phyloP scores from a whole-genome alignment of 1,140 invertebrate species.

The Berghia stephanieae region DNA sequence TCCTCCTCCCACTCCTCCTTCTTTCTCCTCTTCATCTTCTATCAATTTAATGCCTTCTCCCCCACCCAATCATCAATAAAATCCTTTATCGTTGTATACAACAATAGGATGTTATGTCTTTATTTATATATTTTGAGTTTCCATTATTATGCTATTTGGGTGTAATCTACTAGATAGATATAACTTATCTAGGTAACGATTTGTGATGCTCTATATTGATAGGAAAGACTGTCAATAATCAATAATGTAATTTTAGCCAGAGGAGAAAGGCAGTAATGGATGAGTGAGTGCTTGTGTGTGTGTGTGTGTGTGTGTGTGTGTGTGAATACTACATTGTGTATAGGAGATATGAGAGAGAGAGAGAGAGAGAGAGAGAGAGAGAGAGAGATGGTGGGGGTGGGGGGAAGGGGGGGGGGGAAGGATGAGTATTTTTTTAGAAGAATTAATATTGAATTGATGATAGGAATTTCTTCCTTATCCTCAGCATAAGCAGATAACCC shows the following conservation, averaged over 20 bases:
- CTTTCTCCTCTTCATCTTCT: too few relatives aligned
- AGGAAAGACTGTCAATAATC: background rate
- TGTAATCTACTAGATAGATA: background rate
- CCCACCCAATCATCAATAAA: too few relatives aligned
- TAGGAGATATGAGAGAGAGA: constrained; percentile 2
- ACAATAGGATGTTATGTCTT: background rate
- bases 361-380: background rate
- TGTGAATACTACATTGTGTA: background rate
- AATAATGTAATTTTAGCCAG: too few relatives aligned
- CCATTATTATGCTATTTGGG: background rate
- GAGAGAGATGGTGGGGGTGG: background rate
- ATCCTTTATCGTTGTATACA: too few relatives aligned
- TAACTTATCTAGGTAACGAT: background rate
- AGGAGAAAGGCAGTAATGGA: background rate
- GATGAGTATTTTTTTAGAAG: background rate
- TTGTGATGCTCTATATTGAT: background rate
- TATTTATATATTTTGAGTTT: constrained; percentile 20
- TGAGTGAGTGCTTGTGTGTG: background rate
- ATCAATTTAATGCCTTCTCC: too few relatives aligned
- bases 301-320: background rate
- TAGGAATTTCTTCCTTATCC: background rate
- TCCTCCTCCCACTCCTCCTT: too few relatives aligned
- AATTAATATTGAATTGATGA: background rate
- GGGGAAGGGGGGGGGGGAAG: background rate
- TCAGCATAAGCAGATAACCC: too few relatives aligned